phyloP scores from a whole-genome alignment of 2,888 invertebrate species.

The Scelioninae gen. 2 region DNA sequence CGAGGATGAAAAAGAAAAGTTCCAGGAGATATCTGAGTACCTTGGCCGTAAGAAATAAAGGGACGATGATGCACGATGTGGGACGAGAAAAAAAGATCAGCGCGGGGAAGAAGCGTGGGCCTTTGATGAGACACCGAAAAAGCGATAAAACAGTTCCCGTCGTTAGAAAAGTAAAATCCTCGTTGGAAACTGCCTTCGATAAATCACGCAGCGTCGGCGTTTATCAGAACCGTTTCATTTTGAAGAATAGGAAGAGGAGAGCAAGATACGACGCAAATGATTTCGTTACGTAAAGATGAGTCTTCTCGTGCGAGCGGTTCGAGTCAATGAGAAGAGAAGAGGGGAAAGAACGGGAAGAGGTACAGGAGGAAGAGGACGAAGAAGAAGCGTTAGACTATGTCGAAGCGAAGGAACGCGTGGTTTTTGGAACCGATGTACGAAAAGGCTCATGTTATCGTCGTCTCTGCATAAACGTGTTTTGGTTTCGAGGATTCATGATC shows the following conservation, averaged over 20 bases:
- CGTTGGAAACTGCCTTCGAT: conserved; percentile 35
- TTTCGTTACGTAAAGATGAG: conserved; percentile 31
- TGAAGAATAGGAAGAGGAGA: neutral
- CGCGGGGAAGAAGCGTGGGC: conserved; percentile 19
- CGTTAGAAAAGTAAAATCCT: conserved; percentile 17
- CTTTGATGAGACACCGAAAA: conserved; percentile 39
- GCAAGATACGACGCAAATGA: conserved; percentile 8
- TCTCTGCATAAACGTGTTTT: conserved; percentile 21
- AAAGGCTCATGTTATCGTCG: conserved; percentile 33
- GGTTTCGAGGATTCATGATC: conserved; percentile 15
- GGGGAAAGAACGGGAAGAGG: too few species aligned
- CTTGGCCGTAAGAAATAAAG: conserved; percentile 80
- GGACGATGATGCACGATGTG: conserved; percentile 64
- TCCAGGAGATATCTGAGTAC: conserved; percentile 87
- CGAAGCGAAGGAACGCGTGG: too few species aligned
- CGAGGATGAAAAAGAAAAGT: conserved; percentile 85
- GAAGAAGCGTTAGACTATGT: too few species aligned
- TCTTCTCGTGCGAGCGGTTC: conserved; percentile 19
- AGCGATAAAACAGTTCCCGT: neutral
- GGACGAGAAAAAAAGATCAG: conserved; percentile 40
- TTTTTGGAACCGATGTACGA: conserved; percentile 26
- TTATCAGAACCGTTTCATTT: conserved; percentile 14
- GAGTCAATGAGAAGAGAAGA: neutral
- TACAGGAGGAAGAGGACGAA: too few species aligned
- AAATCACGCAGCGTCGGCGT: conserved; percentile 5